Base-by-base conservation (phyloP, 1,140 invertebrate genomes). In the Phthorimaea operculella region DNA sequence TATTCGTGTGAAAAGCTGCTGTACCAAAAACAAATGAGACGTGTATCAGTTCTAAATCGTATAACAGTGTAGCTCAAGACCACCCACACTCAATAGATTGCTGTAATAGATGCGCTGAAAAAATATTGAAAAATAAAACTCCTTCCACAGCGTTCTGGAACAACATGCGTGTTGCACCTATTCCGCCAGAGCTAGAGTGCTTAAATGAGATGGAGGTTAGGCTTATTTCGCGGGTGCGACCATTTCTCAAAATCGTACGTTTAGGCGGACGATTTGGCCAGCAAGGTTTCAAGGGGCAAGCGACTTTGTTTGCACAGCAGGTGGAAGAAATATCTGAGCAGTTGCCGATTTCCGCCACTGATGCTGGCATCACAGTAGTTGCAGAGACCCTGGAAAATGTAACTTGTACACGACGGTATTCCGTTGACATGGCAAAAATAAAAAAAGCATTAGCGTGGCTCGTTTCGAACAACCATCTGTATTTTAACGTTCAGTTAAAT, bases 111-210 rank as follows among this genome's bases (percentile, higher is more conserved):
- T 54, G 52, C 52, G 52, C 52, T 15, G 44, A 10, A 12, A 54
- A 54, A 54, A 44, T 54, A 18, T 54, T 17, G 44, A 49, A 15
- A 15, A 55, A 55, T 55, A 42, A 55, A 44, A 48, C 42, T 44
- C 53, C 53, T 14, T 55, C 53, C 5, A 55, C 47, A 48, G 11
- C 53, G 6, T 55, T 48, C 48, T 55, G 53, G 53, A 55, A 55
- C 17, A 55, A 55, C 36, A 55, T 47, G 42, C 21, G 42, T 55
- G 53, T 55, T 55, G 28, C 33, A 47, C 45, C 44, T 33, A 16
- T 55, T 14, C 53, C 45, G 18, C 45, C 53, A 28, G 53, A 48
- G 34, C 12, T 55, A 33, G 45, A 55, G 9, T 55, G 53, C 48
- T 44, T 55, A 6, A 48, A 42, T 9, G 53, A 55, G 42, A 55